A percentile compares a stretch with the other conserved stretches of the same genome.
Evolutionary conservation across 2,888 invertebrate genomes (phyloP).

Genomic region (Eupithecia exiguata): DNA sequence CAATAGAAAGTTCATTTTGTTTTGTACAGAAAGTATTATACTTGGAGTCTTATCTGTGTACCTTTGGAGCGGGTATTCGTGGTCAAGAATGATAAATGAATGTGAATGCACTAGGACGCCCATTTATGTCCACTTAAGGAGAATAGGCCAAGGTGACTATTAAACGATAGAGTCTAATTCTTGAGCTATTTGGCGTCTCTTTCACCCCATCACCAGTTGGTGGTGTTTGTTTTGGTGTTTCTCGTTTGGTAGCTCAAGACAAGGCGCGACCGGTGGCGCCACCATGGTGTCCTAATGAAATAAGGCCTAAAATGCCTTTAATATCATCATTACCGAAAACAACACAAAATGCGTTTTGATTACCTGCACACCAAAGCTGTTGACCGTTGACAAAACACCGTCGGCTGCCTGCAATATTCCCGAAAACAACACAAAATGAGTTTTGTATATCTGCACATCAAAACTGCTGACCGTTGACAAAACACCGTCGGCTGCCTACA

Average conservation of each 20-base stretch:
- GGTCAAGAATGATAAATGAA: constrained; percentile 31
- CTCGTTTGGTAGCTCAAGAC: too few species aligned
- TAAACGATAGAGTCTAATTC: not conserved
- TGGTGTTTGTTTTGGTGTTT: too few species aligned
- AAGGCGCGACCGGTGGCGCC: too few species aligned
- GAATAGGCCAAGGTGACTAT: constrained; percentile 1
- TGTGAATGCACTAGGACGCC: constrained; percentile 27
- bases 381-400: too few species aligned
- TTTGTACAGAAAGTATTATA: constrained; percentile 12
- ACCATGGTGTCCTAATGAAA: too few species aligned
- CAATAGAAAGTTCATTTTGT: constrained; percentile 25
- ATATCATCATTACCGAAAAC: not conserved
- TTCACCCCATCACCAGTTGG: too few species aligned
- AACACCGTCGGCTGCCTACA: not conserved
- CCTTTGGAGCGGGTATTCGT: constrained; percentile 24
- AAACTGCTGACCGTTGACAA: too few species aligned
- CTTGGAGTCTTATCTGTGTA: constrained; percentile 16
- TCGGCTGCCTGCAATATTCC: not conserved
- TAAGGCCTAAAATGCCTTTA: too few species aligned
- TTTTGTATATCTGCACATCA: too few species aligned
- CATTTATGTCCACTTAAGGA: constrained; percentile 25
- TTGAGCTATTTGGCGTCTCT: too few species aligned
- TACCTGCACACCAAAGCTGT: not conserved
- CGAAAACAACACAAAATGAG: not conserved
- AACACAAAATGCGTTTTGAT: not conserved